Conservation (phyloP, 2,888 invertebrate genomes). For the Megaustenia siamemsis region DNA sequence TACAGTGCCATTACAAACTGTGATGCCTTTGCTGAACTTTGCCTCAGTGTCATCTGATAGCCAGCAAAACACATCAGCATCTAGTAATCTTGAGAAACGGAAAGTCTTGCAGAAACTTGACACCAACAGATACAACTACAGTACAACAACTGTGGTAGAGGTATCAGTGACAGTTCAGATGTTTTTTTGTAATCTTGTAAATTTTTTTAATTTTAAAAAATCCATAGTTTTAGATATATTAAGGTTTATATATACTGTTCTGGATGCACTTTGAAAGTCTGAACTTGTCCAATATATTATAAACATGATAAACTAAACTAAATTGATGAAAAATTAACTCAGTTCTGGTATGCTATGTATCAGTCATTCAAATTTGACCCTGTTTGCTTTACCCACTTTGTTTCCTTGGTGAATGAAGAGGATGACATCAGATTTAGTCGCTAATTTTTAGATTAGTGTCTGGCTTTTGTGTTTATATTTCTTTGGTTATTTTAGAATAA, state of each 20-base stretch:
- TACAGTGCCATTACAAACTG: background rate
- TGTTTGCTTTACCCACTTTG: too few relatives aligned
- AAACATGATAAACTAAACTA: background rate
- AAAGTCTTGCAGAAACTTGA: conserved; percentile 26
- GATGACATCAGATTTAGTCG: too few relatives aligned
- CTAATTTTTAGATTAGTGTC: too few relatives aligned
- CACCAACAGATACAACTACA: background rate
- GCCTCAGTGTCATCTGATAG: background rate
- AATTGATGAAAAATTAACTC: too few relatives aligned
- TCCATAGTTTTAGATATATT: too few relatives aligned
- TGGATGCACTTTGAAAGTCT: background rate
- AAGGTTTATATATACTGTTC: background rate
- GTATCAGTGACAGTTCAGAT: background rate
- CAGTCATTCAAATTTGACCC: too few relatives aligned
- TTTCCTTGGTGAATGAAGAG: too few relatives aligned
- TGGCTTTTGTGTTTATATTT: too few relatives aligned
- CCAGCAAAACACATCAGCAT: background rate
- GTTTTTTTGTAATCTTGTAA: too few relatives aligned
- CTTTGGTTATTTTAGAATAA: too few relatives aligned
- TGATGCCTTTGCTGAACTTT: background rate
- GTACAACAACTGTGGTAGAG: background rate
- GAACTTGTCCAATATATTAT: background rate
- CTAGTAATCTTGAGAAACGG: background rate
- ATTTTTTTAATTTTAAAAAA: too few relatives aligned
- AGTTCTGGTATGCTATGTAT: too few relatives aligned